These are phyloP conservation scores for Hypena proboscidalis DNA, from an alignment of 2,888 invertebrate genomes.

Conservation along the genomic window DNA sequence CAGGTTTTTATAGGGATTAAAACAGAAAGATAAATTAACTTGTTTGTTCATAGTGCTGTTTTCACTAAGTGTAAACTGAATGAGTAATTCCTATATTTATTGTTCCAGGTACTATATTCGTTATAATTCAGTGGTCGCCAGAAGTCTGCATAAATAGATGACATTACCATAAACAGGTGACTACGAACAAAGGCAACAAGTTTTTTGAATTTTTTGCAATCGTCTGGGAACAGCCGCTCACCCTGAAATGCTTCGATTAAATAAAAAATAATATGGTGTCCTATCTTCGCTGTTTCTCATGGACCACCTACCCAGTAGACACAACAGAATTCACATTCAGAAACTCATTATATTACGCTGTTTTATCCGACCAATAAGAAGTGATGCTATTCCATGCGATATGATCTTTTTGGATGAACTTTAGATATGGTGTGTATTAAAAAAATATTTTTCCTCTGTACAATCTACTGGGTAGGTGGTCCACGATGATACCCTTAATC, in stretches of 20 bases:
- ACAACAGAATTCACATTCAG: too few relatives aligned
- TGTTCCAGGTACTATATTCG: constrained; percentile 20
- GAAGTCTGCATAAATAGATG: constrained; percentile 40
- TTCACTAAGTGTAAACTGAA: constrained; percentile 4
- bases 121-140: constrained; percentile 26
- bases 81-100: constrained; percentile 18
- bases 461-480: too few relatives aligned
- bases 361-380: too few relatives aligned
- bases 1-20: constrained; percentile 1
- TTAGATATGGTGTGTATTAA: too few relatives aligned
- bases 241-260: constrained; percentile 61
- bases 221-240: constrained; percentile 53
- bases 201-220: constrained; percentile 49
- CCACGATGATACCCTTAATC: constrained; percentile 54
- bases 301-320: too few relatives aligned
- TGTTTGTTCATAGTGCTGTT: background rate
- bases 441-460: too few relatives aligned
- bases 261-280: constrained; percentile 64
- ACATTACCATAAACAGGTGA: constrained; percentile 49
- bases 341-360: too few relatives aligned
- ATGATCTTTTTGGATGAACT: too few relatives aligned
- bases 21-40: background rate
- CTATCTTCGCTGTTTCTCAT: constrained; percentile 61
- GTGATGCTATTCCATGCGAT: too few relatives aligned
- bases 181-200: constrained; percentile 46